Evolutionary conservation across 2,888 invertebrate genomes (phyloP).

Genomic region (Heteropelma amictum): DNA sequence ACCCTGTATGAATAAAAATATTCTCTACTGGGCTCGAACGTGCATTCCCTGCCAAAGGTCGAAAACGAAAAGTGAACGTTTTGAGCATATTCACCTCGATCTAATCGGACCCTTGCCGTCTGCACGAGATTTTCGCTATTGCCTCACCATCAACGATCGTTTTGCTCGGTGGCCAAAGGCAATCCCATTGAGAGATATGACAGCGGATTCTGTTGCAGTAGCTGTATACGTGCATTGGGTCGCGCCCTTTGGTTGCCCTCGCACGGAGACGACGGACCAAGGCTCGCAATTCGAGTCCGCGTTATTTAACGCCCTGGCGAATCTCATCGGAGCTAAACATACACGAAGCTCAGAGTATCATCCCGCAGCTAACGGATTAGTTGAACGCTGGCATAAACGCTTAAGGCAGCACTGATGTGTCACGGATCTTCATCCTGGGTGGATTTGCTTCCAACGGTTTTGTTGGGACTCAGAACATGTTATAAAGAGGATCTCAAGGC

Average conservation of each 20-base stretch:
- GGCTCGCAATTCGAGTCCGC: conserved; percentile 64
- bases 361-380: conserved; percentile 56
- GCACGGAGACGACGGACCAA: conserved; percentile 65
- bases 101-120: conserved; percentile 67
- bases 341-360: conserved; percentile 56
- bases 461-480: neutral
- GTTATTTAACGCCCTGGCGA: conserved; percentile 54
- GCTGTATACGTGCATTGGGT: conserved; percentile 19
- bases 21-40: conserved; percentile 60
- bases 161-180: conserved; percentile 64
- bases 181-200: conserved; percentile 52
- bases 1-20: conserved; percentile 60
- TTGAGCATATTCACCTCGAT: conserved; percentile 69
- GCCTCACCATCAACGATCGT: conserved; percentile 61
- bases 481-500: conserved; percentile 20
- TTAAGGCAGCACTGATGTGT: neutral
- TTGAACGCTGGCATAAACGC: conserved; percentile 53
- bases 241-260: conserved; percentile 23
- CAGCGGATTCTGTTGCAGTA: conserved; percentile 25
- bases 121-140: conserved; percentile 65
- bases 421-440: neutral
- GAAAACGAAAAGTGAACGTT: conserved; percentile 59
- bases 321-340: conserved; percentile 48
- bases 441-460: neutral
- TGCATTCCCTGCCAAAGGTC: conserved; percentile 66